Evolutionary conservation across 2,888 invertebrate species (phyloP).

Genomic region (Drosophila anomalata): DNA sequence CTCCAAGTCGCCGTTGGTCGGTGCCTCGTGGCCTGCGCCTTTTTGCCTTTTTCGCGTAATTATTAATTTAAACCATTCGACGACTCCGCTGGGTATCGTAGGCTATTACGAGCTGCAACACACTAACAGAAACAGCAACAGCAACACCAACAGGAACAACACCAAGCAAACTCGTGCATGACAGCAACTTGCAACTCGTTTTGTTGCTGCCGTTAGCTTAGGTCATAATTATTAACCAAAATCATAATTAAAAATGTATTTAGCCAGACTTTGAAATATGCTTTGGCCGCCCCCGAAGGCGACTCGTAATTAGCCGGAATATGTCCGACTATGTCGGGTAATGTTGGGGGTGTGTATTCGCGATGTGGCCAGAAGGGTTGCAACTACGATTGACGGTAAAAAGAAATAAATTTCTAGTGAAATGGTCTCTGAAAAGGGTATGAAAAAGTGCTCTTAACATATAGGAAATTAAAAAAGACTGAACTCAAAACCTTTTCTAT

Average conservation of each 20-base stretch:
- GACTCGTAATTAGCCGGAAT: constrained; percentile 30
- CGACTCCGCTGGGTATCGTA: constrained; percentile 71
- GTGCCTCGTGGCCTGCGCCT: constrained; percentile 11
- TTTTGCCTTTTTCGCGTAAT: constrained; percentile 55
- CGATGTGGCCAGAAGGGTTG: constrained; percentile 2
- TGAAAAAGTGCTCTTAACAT: no score
- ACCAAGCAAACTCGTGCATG: constrained; percentile 25
- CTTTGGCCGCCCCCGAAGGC: constrained; percentile 32
- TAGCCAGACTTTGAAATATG: constrained; percentile 70
- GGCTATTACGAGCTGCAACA: constrained; percentile 56
- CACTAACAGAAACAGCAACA: constrained; percentile 17
- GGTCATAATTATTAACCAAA: constrained; percentile 76
- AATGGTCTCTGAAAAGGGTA: neutral
- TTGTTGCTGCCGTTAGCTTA: constrained; percentile 57
- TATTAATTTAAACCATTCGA: constrained; percentile 77
- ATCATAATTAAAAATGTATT: constrained; percentile 81
- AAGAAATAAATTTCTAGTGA: neutral
- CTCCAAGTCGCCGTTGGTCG: constrained; percentile 60
- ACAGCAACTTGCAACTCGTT: constrained; percentile 53
- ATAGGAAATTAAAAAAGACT: no score
- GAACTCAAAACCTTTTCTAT: neutral
- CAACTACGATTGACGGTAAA: neutral
- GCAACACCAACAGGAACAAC: constrained; percentile 16
- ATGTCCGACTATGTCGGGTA: constrained; percentile 9
- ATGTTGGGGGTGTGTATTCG: constrained; percentile 27